These are phyloP conservation scores for Cochlearius cochlearius DNA, from an alignment of 2,113 vertebrate species.

Conservation along the genomic window DNA sequence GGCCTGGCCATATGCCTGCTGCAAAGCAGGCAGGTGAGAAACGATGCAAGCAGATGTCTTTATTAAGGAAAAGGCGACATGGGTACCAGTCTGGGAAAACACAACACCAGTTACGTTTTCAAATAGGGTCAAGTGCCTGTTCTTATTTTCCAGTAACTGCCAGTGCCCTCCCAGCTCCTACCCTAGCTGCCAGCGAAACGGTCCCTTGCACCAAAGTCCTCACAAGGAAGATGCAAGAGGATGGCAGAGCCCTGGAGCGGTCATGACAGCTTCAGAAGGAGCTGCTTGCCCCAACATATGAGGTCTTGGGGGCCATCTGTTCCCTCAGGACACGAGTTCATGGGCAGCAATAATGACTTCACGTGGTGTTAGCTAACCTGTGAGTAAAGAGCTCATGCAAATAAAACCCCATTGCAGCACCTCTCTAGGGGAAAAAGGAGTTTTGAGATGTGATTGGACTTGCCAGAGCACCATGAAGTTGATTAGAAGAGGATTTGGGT, in stretches of 20 bases:
- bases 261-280: not conserved
- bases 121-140: not conserved
- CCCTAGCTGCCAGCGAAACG: accelerated
- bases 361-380: not conserved
- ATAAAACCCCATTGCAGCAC: not conserved
- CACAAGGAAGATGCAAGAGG: not conserved
- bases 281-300: not conserved
- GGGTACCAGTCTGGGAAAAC: not conserved
- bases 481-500: not conserved
- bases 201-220: not conserved
- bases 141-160: not conserved
- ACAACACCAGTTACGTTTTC: not conserved
- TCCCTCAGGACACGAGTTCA: not conserved
- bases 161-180: not conserved
- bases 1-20: not conserved
- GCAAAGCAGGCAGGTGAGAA: not conserved
- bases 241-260: not conserved
- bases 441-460: not conserved
- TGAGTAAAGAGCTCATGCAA: not conserved
- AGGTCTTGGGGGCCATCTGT: not conserved
- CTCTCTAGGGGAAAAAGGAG: not conserved
- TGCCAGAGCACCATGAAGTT: not conserved
- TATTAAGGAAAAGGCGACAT: not conserved
- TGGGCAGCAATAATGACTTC: not conserved
- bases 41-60: accelerated